phyloP scores from a whole-genome alignment of 1,140 invertebrate species.

The Hesperophylax magnus region DNA sequence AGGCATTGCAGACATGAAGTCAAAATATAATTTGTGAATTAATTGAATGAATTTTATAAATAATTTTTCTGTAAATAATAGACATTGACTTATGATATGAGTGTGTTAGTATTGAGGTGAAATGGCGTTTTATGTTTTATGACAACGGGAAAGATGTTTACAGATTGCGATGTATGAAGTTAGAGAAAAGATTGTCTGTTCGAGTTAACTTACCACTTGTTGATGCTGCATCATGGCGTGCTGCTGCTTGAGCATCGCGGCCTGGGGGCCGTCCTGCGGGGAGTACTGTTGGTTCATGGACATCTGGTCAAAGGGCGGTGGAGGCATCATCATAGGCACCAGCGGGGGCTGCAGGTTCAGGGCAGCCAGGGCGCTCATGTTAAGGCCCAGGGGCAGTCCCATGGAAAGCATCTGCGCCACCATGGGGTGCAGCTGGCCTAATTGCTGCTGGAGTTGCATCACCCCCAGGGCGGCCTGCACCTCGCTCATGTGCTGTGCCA shows the following conservation, averaged over 20 bases:
- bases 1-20: too few species aligned
- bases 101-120: too few species aligned
- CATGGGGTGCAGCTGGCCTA: conserved; percentile 85
- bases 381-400: conserved; percentile 87
- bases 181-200: too few species aligned
- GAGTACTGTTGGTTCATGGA: conserved; percentile 70
- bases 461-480: conserved; percentile 90
- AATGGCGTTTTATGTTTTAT: too few species aligned
- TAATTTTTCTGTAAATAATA: too few species aligned
- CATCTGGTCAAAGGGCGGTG: conserved; percentile 80
- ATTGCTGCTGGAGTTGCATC: conserved; percentile 89
- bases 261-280: conserved; percentile 67
- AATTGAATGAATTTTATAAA: too few species aligned
- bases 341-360: conserved; percentile 91
- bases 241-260: conserved; percentile 79
- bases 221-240: conserved; percentile 77
- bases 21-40: too few species aligned
- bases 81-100: too few species aligned
- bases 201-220: conserved; percentile 73
- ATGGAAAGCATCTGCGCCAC: conserved; percentile 77
- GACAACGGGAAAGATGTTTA: too few species aligned
- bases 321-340: conserved; percentile 92
- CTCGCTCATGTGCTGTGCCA: conserved; percentile 86
- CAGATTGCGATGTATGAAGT: too few species aligned
- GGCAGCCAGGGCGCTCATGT: conserved; percentile 85